These are phyloP conservation scores for Echeneis naucrates DNA, from an alignment of 2,797 vertebrate species.

Conservation along the genomic window DNA sequence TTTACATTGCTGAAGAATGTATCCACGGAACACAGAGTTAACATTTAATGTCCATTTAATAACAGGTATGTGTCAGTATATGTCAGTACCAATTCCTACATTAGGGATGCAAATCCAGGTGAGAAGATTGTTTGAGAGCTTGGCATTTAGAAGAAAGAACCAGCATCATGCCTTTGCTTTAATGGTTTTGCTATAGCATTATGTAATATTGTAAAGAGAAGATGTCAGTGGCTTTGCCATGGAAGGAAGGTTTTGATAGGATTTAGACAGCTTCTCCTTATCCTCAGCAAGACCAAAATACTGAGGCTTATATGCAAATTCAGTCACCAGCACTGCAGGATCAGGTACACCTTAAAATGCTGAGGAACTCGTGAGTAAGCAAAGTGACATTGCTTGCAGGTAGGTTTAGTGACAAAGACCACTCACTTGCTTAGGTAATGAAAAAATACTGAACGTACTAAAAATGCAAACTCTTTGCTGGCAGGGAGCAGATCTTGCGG, in stretches of 20 bases:
- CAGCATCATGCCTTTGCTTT: neutral
- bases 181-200: neutral
- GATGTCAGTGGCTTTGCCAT: conserved; percentile 4
- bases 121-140: conserved; percentile 14
- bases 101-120: conserved; percentile 18
- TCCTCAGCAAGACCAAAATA: conserved; percentile 5
- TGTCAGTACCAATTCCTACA: neutral
- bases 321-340: conserved; percentile 8
- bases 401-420: neutral
- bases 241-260: conserved; percentile 17
- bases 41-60: neutral
- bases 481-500: conserved; percentile 96
- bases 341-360: neutral
- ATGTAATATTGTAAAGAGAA: neutral
- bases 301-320: conserved; percentile 5
- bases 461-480: neutral
- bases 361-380: neutral
- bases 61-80: neutral
- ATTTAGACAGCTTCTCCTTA: conserved; percentile 18
- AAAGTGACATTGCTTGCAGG: neutral
- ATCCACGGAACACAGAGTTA: neutral
- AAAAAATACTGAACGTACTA: neutral
- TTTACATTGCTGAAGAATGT: neutral
- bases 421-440: neutral
- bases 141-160: neutral